Evolutionary conservation across 2,797 vertebrate genomes (phyloP).

Genomic region (Peromyscus nudipes): DNA sequence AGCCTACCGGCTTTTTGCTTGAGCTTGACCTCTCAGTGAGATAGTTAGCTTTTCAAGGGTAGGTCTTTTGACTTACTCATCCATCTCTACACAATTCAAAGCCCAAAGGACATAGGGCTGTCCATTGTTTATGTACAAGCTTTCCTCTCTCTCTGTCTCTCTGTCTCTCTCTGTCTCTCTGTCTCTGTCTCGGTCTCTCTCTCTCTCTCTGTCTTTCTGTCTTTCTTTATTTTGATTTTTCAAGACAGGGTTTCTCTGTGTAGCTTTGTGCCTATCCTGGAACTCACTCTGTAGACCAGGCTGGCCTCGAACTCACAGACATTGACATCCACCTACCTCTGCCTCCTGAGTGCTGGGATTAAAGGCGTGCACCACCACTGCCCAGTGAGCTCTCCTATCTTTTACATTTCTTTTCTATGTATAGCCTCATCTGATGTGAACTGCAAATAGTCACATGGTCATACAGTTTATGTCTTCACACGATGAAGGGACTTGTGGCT

Average conservation of each 20-base stretch:
- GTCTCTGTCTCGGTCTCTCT: no score
- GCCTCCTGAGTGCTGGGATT: no score
- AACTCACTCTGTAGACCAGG: no score
- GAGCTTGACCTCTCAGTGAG: neutral
- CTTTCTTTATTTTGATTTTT: no score
- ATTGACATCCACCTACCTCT: no score
- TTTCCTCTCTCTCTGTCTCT: no score
- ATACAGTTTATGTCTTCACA: neutral
- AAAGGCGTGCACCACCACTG: no score
- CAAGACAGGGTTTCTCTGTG: no score
- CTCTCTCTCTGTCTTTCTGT: no score
- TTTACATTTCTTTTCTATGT: neutral
- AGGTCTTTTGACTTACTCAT: constrained; percentile 20
- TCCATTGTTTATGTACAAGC: neutral
- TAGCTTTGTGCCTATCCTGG: no score
- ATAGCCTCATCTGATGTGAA: neutral
- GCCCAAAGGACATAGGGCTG: neutral
- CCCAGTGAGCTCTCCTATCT: neutral
- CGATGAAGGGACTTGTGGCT: neutral
- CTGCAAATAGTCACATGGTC: neutral
- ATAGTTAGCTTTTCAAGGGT: neutral
- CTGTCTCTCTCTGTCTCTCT: no score
- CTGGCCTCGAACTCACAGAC: no score
- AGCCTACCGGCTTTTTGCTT: neutral
- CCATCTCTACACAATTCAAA: neutral